Evolutionary conservation across 2,888 invertebrate genomes (phyloP), one percentile per base, ranked within the genome.

Genomic region (Morpho deidamia): DNA sequence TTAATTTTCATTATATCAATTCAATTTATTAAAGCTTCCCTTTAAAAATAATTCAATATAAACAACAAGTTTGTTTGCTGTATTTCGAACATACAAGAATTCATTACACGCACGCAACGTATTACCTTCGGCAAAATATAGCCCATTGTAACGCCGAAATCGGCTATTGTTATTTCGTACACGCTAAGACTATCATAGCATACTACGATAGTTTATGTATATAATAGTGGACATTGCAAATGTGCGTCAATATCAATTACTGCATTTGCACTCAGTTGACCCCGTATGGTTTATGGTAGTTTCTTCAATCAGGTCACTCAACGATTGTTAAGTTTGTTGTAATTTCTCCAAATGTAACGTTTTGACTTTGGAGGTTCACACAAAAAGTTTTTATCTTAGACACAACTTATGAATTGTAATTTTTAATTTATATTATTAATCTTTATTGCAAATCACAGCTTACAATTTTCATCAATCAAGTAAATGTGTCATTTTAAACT

Each of bases 111-210:
- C 53, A 44, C 53, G 44, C 50, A 50, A 50, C 34, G 44, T 48
- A 44, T 48, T 48, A 44, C 49, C 35, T 48, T 44, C 51, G 44
- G 40, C 48, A 44, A 37, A 35, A 54, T 53, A 53, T 53, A 49
- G 39, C 44, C 49, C 44, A 53, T 53, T 53, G 53, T 53, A 53
- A 32, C 48, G 44, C 53, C 53, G 43, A 53, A 53, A 53, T 49
- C 44, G 44, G 44, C 53, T 35, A 53, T 53, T 53, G 53, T 53
- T 53, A 44, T 48, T 49, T 43, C 14, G 40, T 43, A 34, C 44
- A 53, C 53, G 44, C 44, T 49, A 41, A 40, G 40, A 44, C n/a
- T n/a, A n/a, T n/a, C n/a, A n/a, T n/a, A n/a, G n/a, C 44, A 44
- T 53, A 44, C 40, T 33, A 38, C 14, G 41, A 50, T 41, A 51